Evolutionary conservation across 2,113 vertebrate genomes (phyloP).

Genomic region (Lycaon pictus): DNA sequence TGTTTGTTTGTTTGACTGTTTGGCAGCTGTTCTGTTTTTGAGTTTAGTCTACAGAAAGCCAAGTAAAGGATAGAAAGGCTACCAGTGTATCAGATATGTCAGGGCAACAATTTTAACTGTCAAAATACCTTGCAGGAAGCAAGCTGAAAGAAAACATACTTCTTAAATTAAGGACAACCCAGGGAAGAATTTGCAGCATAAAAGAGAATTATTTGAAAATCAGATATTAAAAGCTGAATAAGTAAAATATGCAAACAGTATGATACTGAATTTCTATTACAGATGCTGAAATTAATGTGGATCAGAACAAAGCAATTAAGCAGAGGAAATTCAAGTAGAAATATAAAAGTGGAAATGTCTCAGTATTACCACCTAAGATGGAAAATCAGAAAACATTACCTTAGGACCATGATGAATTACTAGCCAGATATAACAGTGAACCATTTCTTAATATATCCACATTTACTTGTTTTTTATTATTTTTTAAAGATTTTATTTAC

Average conservation of each 20-base stretch:
- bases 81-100: conserved; percentile 33
- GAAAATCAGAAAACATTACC: conserved; percentile 8
- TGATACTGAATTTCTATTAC: background rate
- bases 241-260: conserved; percentile 44
- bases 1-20: conserved; percentile 79
- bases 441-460: conserved; percentile 26
- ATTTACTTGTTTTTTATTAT: background rate
- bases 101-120: background rate
- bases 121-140: conserved; percentile 14
- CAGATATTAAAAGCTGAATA: conserved; percentile 46
- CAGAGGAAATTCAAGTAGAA: conserved; percentile 35
- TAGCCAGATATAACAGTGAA: background rate
- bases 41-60: conserved; percentile 50
- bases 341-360: conserved; percentile 1
- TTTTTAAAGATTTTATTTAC: too few species aligned
- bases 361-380: conserved; percentile 4
- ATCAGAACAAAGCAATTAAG: conserved; percentile 49
- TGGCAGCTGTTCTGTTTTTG: conserved; percentile 67
- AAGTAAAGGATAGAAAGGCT: background rate
- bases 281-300: background rate
- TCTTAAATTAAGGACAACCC: conserved; percentile 36
- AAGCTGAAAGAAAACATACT: conserved; percentile 11
- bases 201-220: conserved; percentile 47
- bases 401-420: background rate
- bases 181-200: background rate